Percentiles rank a stretch among this genome's conserved stretches.
Evolutionary conservation across 2,888 invertebrate species (phyloP).

Genomic region (Mythimna albipuncta): DNA sequence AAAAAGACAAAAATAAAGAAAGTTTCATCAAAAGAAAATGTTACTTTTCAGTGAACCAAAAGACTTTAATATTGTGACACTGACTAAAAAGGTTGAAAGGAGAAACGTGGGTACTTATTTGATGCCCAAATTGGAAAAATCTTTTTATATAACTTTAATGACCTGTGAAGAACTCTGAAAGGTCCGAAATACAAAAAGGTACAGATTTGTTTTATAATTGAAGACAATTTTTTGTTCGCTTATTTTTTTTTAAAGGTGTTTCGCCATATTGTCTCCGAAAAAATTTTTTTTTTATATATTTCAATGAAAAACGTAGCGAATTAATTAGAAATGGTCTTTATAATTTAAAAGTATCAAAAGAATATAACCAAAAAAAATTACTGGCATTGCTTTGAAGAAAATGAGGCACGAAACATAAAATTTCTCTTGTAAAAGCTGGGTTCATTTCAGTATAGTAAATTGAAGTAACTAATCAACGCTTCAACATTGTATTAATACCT

Average conservation of each 20-base stretch:
- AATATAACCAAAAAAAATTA: not conserved
- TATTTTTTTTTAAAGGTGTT: not conserved
- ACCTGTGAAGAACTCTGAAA: conserved; percentile 28
- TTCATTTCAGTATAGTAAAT: not conserved
- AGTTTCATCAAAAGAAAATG: conserved; percentile 18
- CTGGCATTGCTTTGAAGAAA: not conserved
- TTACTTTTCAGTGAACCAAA: conserved; percentile 26
- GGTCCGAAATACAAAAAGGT: conserved; percentile 7
- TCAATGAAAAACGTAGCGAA: no score
- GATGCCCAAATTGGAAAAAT: conserved; percentile 29
- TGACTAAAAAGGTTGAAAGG: conserved; percentile 16
- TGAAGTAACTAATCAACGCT: not conserved
- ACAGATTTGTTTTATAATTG: conserved; percentile 16
- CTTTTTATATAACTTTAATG: conserved; percentile 40
- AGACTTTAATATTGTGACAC: conserved; percentile 32
- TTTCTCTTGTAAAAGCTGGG: not conserved
- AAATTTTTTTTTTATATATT: not conserved
- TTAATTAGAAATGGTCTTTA: not conserved
- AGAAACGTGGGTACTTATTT: conserved; percentile 4
- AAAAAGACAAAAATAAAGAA: not conserved
- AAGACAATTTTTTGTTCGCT: not conserved
- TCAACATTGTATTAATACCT: conserved; percentile 12
- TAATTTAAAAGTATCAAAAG: not conserved
- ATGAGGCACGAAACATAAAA: not conserved
- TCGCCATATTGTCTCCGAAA: not conserved